Evolutionary conservation across 2,888 invertebrate genomes (phyloP).

Genomic region (Eupithecia subumbrata): DNA sequence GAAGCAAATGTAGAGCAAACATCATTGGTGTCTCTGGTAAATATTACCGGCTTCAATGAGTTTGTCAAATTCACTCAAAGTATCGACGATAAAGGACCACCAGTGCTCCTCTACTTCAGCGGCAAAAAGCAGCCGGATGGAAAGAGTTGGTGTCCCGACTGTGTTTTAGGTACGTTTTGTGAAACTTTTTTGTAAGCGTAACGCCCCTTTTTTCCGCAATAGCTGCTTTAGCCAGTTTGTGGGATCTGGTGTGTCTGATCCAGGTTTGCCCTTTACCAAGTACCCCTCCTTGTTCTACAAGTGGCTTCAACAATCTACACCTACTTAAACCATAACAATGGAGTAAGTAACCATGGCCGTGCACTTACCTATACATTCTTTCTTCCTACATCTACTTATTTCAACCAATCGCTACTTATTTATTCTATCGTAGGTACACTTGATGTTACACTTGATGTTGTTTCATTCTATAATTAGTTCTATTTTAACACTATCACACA

Average conservation of each 20-base stretch:
- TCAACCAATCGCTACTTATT: background rate
- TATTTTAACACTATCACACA: too few species aligned
- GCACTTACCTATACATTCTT: background rate
- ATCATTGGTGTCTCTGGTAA: slow-evolving; percentile 36
- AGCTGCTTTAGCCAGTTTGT: background rate
- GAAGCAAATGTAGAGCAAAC: background rate
- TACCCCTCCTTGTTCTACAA: background rate
- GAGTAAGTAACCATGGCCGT: too few species aligned
- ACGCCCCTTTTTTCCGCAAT: background rate
- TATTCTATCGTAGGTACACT: too few species aligned
- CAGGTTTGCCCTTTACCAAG: background rate
- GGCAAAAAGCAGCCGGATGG: slow-evolving; percentile 87
- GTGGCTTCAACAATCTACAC: background rate
- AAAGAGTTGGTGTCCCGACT: slow-evolving; percentile 95
- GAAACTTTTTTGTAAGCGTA: background rate
- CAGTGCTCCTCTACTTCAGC: slow-evolving; percentile 84
- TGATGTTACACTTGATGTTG: too few species aligned
- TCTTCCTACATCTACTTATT: background rate
- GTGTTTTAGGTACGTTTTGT: slow-evolving; percentile 88
- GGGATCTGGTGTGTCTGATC: background rate
- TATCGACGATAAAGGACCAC: slow-evolving; percentile 72
- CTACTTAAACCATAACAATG: background rate
- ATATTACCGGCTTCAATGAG: slow-evolving; percentile 85
- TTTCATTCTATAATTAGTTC: too few species aligned
- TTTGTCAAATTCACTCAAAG: slow-evolving; percentile 84